A percentile compares a stretch with the other conserved stretches of the same genome.
Evolutionary conservation across 2,888 invertebrate genomes (phyloP).

Genomic region (Athripsodes cinereus): DNA sequence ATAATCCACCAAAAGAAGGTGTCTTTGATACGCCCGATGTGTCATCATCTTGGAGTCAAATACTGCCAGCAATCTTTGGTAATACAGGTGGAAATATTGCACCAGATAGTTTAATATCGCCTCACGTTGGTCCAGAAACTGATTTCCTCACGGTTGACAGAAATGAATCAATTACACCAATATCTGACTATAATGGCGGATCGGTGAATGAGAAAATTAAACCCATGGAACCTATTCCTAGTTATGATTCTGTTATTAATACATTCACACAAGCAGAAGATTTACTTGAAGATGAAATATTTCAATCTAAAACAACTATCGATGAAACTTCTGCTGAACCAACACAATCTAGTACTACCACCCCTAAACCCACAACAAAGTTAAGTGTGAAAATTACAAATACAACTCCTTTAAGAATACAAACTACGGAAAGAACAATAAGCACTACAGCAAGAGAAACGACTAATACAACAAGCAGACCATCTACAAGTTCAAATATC

Average conservation of each 20-base stretch:
- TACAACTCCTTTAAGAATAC: background rate
- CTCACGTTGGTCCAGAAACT: constrained; percentile 38
- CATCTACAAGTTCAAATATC: constrained; percentile 29
- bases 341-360: background rate
- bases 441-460: background rate
- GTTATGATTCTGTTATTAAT: background rate
- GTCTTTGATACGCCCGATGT: constrained; percentile 67
- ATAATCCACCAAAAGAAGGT: constrained; percentile 40
- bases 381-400: background rate
- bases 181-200: background rate
- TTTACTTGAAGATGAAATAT: constrained; percentile 11
- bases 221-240: background rate
- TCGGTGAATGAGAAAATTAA: background rate
- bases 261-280: constrained; percentile 9
- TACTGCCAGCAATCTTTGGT: constrained; percentile 73
- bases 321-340: background rate
- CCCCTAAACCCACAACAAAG: background rate
- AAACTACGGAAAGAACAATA: background rate
- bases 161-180: constrained; percentile 25
- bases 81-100: constrained; percentile 59
- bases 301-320: constrained; percentile 9
- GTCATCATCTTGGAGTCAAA: constrained; percentile 73
- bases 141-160: constrained; percentile 32
- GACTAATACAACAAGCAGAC: constrained; percentile 27
- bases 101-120: constrained; percentile 43